phyloP scores from a whole-genome alignment of 2,113 vertebrate genomes.

The Vombatus ursinus region DNA sequence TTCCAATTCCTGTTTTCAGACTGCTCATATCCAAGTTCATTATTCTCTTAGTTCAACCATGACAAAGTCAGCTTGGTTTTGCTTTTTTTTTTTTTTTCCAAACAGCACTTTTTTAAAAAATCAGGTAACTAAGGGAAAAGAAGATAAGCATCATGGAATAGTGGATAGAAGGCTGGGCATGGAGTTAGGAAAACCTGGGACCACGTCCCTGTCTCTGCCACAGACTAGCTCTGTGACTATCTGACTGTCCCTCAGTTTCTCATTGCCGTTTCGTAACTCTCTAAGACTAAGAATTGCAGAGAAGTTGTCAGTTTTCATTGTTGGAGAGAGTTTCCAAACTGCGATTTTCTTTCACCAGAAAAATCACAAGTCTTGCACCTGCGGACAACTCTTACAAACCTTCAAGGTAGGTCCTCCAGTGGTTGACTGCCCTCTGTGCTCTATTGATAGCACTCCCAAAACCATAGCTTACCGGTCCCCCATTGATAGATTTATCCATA shows the following conservation, averaged over 20 bases:
- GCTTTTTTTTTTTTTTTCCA: too few relatives aligned
- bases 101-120: too few relatives aligned
- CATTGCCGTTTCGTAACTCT: neutral
- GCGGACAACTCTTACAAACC: too few relatives aligned
- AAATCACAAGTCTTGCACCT: neutral
- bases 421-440: too few relatives aligned
- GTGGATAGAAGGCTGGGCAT: neutral
- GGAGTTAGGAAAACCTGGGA: neutral
- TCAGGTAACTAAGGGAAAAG: neutral
- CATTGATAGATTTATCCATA: too few relatives aligned
- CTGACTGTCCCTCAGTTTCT: too few relatives aligned
- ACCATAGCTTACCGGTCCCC: too few relatives aligned
- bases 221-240: too few relatives aligned
- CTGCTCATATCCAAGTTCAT: neutral
- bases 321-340: neutral
- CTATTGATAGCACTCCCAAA: too few relatives aligned
- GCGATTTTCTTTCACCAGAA: neutral
- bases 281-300: neutral
- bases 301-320: neutral
- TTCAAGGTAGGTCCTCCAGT: too few relatives aligned
- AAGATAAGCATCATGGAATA: neutral
- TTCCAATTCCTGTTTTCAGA: neutral
- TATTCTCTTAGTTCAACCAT: neutral
- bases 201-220: neutral
- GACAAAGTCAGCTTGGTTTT: neutral